Conservation (phyloP, 2,888 invertebrate species). For the Ditula angustiorana region DNA sequence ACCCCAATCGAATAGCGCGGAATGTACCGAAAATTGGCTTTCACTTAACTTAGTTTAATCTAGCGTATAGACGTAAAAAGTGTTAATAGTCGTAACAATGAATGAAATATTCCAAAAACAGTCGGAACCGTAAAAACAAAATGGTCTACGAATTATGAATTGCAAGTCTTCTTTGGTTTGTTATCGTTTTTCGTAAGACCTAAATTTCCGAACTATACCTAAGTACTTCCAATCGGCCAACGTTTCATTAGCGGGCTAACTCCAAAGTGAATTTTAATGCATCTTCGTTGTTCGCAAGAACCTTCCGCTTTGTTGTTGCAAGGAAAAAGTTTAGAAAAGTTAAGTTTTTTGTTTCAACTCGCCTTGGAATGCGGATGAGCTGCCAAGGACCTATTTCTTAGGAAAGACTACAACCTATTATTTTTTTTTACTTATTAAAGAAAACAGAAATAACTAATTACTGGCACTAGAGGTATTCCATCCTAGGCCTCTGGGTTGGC, state of each 20-base stretch:
- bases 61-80: too few species aligned
- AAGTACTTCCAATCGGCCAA: constrained; percentile 53
- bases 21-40: too few species aligned
- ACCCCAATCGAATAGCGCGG: too few species aligned
- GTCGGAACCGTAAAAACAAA: too few species aligned
- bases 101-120: too few species aligned
- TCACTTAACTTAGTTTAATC: too few species aligned
- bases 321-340: constrained; percentile 37
- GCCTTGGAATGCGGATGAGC: constrained; percentile 27
- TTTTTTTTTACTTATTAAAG: background rate
- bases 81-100: too few species aligned
- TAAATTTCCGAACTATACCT: background rate
- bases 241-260: constrained; percentile 66
- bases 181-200: background rate
- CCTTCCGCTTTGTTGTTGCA: constrained; percentile 43
- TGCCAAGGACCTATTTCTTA: background rate
- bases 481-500: too few species aligned
- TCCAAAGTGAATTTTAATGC: constrained; percentile 77
- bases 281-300: constrained; percentile 62
- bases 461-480: too few species aligned
- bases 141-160: too few species aligned
- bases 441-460: background rate
- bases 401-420: background rate
- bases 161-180: too few species aligned
- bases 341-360: constrained; percentile 24